Evolutionary conservation across 2,888 invertebrate species (phyloP).

Genomic region (Cerastis rubricosa): DNA sequence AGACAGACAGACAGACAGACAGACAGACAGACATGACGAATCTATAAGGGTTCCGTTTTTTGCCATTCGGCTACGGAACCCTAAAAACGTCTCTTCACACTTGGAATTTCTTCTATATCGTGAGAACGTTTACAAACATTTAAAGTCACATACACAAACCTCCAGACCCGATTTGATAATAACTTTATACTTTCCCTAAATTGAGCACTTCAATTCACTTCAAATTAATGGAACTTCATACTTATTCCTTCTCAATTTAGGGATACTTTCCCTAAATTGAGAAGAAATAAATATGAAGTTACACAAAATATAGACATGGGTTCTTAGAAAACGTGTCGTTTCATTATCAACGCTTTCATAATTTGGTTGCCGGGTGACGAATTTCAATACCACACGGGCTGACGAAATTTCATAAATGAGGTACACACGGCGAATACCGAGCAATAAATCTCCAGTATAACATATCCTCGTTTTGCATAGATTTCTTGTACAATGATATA

Average conservation of each 20-base stretch:
- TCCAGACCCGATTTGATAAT: background rate
- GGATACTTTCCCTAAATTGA: background rate
- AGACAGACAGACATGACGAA: no score
- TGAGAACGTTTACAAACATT: background rate
- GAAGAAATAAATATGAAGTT: conserved; percentile 1
- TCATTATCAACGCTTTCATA: conserved; percentile 37
- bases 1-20: no score
- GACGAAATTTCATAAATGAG: background rate
- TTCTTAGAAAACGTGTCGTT: conserved; percentile 35
- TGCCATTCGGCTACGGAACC: no score
- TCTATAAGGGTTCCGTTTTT: no score
- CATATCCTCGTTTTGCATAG: no score
- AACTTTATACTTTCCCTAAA: background rate
- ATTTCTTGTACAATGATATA: no score
- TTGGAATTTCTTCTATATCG: background rate
- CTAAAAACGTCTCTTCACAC: background rate
- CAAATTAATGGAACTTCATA: no score
- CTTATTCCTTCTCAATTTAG: no score
- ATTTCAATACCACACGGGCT: conserved; percentile 44
- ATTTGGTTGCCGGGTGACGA: conserved; percentile 33
- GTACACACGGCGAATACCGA: background rate
- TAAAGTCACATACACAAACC: background rate
- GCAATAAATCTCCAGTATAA: no score
- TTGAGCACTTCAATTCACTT: no score
- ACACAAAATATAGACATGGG: background rate